Evolutionary conservation across 1,140 invertebrate species (phyloP).

Genomic region (Drusus annulatus): DNA sequence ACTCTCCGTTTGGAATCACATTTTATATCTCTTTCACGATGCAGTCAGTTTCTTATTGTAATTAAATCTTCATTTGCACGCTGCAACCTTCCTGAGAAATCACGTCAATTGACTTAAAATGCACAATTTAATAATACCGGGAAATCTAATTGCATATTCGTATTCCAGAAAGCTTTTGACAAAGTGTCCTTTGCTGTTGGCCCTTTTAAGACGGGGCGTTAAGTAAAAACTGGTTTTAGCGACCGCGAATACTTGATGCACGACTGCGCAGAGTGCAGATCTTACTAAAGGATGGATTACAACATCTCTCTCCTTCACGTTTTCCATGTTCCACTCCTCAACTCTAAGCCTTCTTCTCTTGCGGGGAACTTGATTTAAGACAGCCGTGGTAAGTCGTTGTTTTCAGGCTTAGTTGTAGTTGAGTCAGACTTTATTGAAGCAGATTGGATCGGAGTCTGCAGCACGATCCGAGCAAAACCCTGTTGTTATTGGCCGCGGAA

Average conservation of each 20-base stretch:
- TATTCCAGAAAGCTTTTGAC: neutral
- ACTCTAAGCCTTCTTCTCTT: neutral
- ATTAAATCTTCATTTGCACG: neutral
- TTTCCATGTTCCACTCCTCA: neutral
- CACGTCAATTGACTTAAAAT: neutral
- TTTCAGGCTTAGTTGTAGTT: slow-evolving; percentile 5
- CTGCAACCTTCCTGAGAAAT: neutral
- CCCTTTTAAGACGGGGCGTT: neutral
- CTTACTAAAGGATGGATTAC: slow-evolving; percentile 1
- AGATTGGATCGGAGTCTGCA: slow-evolving; percentile 4
- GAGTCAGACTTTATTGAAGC: slow-evolving; percentile 3
- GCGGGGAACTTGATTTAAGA: neutral
- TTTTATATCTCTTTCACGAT: slow-evolving; percentile 12
- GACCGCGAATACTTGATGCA: slow-evolving; percentile 26
- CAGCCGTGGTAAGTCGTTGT: neutral
- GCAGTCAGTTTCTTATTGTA: slow-evolving; percentile 22
- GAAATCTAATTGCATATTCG: neutral
- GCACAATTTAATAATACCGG: no score
- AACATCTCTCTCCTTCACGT: neutral
- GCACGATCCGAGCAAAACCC: slow-evolving; percentile 8
- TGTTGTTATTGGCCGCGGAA: slow-evolving; percentile 13
- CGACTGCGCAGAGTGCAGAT: slow-evolving; percentile 30
- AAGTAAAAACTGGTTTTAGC: slow-evolving; percentile 33
- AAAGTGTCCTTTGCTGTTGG: neutral
- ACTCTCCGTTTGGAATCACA: neutral